Evolutionary conservation across 2,113 vertebrate species (phyloP), one percentile per base, ranked within the genome.

Genomic region (Rhagologus leucostigma): DNA sequence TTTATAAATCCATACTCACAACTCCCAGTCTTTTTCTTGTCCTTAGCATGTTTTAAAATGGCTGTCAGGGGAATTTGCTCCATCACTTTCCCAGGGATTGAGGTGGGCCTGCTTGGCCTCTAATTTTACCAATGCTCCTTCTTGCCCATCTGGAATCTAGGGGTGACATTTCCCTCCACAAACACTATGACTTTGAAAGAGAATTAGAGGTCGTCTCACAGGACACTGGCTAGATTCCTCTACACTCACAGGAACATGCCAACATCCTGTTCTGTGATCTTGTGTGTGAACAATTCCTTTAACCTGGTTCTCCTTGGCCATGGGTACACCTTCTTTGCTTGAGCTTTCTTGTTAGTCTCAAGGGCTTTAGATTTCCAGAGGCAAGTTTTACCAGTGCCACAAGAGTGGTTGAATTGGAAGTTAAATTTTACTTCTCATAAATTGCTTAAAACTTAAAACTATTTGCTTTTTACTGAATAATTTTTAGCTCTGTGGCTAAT

Each of bases 271-370:
- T 47, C 59, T 23, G 22, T 13, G 26, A 44, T 26, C 24, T 29
- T 26, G 8, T 1, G 1, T 15, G 11, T 29, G 30, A 50, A 41
- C 50, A 46, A 11, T 37, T 80, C 1, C 0, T 62, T 52, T 65
- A 75, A 46, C 37, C 30, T 5, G 6, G 60, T 24, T 74, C 53
- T 71, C 13, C 33, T 39, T 1, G 2, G 37, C 60, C 33, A 30
- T 5, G 33, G 60, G 16, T 39, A 30, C 46, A 29, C 59, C 27
- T 11, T 67, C 22, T 62, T 62, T 57, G 32, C 55, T 64, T 0
- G 0, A 79, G 50, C 21, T 22, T 83, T 44, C 60, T 63, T 7
- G 0, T n/a, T 35, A 35, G 18, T 39, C 21, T 35, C 44, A 55
- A 42, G 42, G 16, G 16, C 35, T 41, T 62, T 39, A 44, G 23